Base-by-base conservation (phyloP, 2,113 vertebrate genomes). In the Antechinus flavipes region DNA sequence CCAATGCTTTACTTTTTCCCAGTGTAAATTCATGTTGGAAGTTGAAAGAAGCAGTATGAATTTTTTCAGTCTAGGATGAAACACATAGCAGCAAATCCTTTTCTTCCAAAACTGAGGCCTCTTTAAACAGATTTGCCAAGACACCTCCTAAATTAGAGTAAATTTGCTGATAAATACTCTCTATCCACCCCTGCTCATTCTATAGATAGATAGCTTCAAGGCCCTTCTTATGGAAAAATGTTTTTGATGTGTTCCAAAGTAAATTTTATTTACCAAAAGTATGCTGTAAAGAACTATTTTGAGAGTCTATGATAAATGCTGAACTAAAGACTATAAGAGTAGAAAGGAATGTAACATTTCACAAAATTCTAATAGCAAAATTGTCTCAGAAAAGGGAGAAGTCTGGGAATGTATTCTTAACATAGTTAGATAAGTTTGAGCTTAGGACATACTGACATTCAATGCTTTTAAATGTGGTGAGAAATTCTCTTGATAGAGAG, bases 1-100 rank as follows among this genome's bases (percentile, higher is more conserved):
- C 95, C 96, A 46, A 97, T 94, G 95, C 93, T 98, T 97, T 95
- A 97, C 89, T 96, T 98, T 98, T 98, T 96, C 97, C 95, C 98
- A 95, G 91, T 96, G 97, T 95, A 97, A 98, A 98, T 98, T 97
- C 95, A 97, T 98, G 97, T 96, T 97, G 96, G 95, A 97, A 94
- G 89, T 95, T 97, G 95, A 97, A 98, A 96, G 96, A 96, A 95
- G 96, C 50, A 94, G 96, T 56, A 61, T 93, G 95, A 96, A 97
- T 98, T 97, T 93, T 96, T 97, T 94, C 97, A 95, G 95, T 97
- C 94, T 52, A 93, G 90, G 92, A 84, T 42, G 93, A 91, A 55
- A 90, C 93, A 92, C 92, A 92, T 54, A 93, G 11, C n/a, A 91
- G 89, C 93, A 42, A 84, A 84, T 84, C 19, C n/a, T 42, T 42